phyloP scores from a whole-genome alignment of 2,888 invertebrate species.

The Polyommatus icarus region DNA sequence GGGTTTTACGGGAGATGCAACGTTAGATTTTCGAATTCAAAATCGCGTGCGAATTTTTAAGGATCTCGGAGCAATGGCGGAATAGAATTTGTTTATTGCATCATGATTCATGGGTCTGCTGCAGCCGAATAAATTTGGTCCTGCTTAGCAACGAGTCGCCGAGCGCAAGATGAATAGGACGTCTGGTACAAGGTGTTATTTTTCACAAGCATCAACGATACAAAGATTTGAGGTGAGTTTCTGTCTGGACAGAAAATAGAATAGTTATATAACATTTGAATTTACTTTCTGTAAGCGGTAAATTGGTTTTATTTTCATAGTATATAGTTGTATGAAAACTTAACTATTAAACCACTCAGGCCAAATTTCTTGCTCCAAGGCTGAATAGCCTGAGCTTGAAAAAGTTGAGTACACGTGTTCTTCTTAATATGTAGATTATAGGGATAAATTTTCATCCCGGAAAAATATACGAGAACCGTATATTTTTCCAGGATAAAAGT shows the following conservation, averaged over 20 bases:
- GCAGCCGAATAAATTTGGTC: constrained; percentile 71
- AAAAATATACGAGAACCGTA: no score
- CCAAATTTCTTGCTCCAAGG: no score
- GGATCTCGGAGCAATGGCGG: constrained; percentile 53
- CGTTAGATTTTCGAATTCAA: constrained; percentile 43
- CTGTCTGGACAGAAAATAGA: not conserved
- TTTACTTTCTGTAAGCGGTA: not conserved
- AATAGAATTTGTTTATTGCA: constrained; percentile 69
- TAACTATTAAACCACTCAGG: no score
- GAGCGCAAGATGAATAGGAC: not conserved
- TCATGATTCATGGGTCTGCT: constrained; percentile 74
- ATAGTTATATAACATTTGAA: not conserved
- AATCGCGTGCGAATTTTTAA: constrained; percentile 44
- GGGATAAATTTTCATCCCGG: no score
- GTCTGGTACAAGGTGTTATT: not conserved
- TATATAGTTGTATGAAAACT: no score
- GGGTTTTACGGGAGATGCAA: constrained; percentile 33
- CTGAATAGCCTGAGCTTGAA: no score
- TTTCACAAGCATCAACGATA: not conserved
- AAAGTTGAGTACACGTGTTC: no score
- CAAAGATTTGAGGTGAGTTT: not conserved
- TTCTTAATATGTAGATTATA: no score
- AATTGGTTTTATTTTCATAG: not conserved
- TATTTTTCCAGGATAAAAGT: no score
- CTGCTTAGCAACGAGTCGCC: constrained; percentile 36